Evolutionary conservation across 2,113 vertebrate species (phyloP), one percentile per base, ranked within the genome.

Genomic region (Melanostigma gelatinosum): DNA sequence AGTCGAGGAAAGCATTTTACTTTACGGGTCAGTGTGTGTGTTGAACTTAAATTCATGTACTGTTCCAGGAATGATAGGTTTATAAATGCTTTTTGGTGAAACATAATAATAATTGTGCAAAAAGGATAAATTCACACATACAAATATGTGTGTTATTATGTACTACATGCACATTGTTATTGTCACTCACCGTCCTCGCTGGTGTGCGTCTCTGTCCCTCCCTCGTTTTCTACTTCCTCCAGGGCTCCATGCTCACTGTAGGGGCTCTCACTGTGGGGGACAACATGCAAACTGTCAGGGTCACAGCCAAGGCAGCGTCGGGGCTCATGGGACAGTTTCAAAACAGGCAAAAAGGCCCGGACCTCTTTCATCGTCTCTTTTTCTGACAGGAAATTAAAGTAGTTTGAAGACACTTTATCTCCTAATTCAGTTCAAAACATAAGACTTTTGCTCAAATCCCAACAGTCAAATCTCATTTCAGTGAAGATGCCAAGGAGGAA

Each of bases 161-260:
- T 54, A 73, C 4, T 38, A 20, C 22, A 42, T 20, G 8, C 0
- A 42, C 3, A 8, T 58, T 13, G 3, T 12, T 32, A 16, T 20
- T 16, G 11, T 63, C 4, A 89, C 96, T 62, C 94, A 99, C 98
- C 98, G 0, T 99, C 98, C 67, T 99, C 98, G 46, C 98, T 99
- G 89, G 98, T 99, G 88, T 98, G 98, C 0, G 96, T 95, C 91
- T 99, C 98, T 4, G 96, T 96, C 2, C 96, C 96, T 5, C 96
- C 96, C 2, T 99, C 98, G 18, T 97, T 96, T 85, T 99, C 98
- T 29, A 96, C 97, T 77, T 99, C 98, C 82, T 99, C 98, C 85
- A 99, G 82, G 0, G 96, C 96, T 74, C 97, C 97, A 2, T 98
- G 97, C 76, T 99, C 98, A 27, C 98, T 99, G 88, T 97, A 99